Base-by-base conservation (phyloP, 2,113 vertebrate genomes). In the Glaucomys volans region DNA sequence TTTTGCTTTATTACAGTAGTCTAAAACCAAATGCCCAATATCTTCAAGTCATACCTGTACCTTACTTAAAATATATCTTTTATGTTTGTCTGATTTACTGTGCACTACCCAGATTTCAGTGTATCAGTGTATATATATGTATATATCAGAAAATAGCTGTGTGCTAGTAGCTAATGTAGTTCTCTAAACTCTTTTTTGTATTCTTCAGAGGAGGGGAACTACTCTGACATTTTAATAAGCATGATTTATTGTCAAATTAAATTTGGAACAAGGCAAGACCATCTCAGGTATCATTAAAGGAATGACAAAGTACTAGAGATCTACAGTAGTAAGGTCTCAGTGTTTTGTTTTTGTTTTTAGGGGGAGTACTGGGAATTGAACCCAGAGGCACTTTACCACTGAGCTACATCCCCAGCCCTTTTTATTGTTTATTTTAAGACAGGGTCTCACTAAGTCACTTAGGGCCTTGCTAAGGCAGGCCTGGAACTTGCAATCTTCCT, bases 81-180 rank as follows among this genome's bases (percentile, higher is more conserved):
- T 67, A 50, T 80, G 16, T 88, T 93, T 89, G 18, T 91, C 37
- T 82, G 67, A 85, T 77, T 94, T 89, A 44, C 37, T 71, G 16
- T 50, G 37, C 7, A n/a, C 12, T 47, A 76, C 59, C 32, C 71
- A 26, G 18, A 96, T 84, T 88, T 80, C 47, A 94, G 11, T 82
- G n/a, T 89, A 50, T n/a, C 44, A 30, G 50, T 16, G 44, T 44
- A 47, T 47, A 47, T 47, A 47, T 47, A 47, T 47, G 9, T 47
- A 47, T 47, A 52, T 52, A 52, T 52, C 59, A 89, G 52, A 94
- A 86, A 84, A 71, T 91, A 76, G 42, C 9, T 54, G 32, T 76
- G 47, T 74, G 37, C 52, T 82, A 87, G 87, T 50, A 74, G 47
- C 42, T 92, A 93, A 74, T 77, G 8, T 22, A 72, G 42, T 85